These are phyloP conservation scores for Lacerta agilis DNA, from an alignment of 2,797 vertebrate species.

Conservation along the genomic window DNA sequence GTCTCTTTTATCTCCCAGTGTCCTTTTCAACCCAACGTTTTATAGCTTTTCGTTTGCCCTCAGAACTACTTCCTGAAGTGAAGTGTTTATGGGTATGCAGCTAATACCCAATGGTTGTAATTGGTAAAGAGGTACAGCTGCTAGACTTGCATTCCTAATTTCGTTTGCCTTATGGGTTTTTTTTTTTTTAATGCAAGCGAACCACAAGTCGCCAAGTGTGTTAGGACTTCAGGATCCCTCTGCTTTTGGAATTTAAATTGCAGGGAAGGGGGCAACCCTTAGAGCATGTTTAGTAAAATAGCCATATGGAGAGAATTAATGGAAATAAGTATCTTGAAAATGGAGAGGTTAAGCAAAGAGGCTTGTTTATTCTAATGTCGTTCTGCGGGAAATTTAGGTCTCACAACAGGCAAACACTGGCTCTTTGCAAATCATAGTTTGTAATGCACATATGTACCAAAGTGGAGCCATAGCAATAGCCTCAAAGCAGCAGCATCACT, in stretches of 20 bases:
- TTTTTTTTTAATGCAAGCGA: background rate
- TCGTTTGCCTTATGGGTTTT: background rate
- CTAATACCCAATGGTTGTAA: background rate
- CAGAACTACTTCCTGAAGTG: background rate
- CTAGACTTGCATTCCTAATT: background rate
- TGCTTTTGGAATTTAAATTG: background rate
- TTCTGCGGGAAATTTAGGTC: background rate
- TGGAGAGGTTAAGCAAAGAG: background rate
- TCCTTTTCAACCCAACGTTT: constrained; percentile 31
- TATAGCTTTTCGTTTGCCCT: background rate
- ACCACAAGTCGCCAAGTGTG: background rate
- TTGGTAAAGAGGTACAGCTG: background rate
- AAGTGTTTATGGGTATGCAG: background rate
- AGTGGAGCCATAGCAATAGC: no score
- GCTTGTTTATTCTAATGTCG: background rate
- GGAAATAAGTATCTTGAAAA: constrained; percentile 1
- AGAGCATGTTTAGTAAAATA: background rate
- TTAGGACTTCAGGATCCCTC: background rate
- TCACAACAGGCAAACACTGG: background rate
- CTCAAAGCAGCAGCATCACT: no score
- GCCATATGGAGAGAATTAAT: background rate
- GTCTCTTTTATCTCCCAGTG: background rate
- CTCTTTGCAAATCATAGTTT: background rate
- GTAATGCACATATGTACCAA: no score
- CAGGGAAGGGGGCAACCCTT: background rate